A percentile compares a stretch with the other conserved stretches of the same genome.
phyloP scores from a whole-genome alignment of 2,888 invertebrate species.

The Periphyllus acericola region DNA sequence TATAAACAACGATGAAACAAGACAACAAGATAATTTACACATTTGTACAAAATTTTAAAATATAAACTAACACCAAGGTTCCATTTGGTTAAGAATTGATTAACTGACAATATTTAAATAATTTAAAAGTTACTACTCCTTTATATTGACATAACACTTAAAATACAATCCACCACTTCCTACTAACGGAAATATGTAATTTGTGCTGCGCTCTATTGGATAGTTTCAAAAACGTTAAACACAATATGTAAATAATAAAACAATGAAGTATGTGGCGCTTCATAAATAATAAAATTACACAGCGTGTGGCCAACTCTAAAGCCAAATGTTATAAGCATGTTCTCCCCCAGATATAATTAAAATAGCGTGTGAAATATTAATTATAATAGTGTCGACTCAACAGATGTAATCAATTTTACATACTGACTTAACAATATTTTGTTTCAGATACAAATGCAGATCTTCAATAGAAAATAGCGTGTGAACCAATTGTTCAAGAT shows the following conservation, averaged over 20 bases:
- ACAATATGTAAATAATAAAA: neutral
- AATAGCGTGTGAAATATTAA: constrained; percentile 21
- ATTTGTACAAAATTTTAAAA: neutral
- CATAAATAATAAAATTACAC: constrained; percentile 9
- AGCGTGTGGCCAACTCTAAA: neutral
- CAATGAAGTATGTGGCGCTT: neutral
- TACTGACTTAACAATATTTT: constrained; percentile 39
- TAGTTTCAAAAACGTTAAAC: neutral
- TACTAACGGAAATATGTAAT: neutral
- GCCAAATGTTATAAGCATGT: constrained; percentile 6
- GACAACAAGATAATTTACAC: neutral
- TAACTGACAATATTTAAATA: neutral
- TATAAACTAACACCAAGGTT: neutral
- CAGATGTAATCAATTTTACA: constrained; percentile 24
- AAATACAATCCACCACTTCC: neutral
- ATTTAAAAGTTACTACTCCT: neutral
- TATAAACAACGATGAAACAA: neutral
- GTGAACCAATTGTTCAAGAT: neutral
- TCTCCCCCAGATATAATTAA: neutral
- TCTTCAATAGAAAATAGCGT: neutral
- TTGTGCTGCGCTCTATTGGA: constrained; percentile 57
- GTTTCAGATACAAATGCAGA: constrained; percentile 38
- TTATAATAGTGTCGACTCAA: neutral
- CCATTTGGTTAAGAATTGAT: neutral
- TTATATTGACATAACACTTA: neutral